Evolutionary conservation across 2,113 vertebrate genomes (phyloP).

Genomic region (Cephalopholis sonnerati): DNA sequence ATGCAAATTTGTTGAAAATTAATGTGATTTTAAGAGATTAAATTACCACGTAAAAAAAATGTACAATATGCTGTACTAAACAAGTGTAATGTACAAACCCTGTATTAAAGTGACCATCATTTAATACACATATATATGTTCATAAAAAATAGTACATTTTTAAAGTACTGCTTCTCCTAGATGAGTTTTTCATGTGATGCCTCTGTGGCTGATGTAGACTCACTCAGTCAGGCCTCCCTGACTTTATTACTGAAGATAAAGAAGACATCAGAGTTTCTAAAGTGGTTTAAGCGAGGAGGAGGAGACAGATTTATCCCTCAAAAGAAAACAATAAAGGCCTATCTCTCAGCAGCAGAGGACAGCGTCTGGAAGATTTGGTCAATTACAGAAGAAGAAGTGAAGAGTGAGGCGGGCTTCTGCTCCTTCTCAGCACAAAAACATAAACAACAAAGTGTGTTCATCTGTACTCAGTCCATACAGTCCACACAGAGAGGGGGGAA

Average conservation of each 20-base stretch:
- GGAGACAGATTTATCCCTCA: slow-evolving; percentile 55
- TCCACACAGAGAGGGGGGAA: background rate
- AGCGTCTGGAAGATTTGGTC: slow-evolving; percentile 39
- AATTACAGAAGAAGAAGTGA: slow-evolving; percentile 42
- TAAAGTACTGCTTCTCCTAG: no score
- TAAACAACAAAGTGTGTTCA: slow-evolving; percentile 3
- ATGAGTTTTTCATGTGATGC: no score
- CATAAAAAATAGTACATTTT: no score
- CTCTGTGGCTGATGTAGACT: background rate
- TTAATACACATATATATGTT: no score
- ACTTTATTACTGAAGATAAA: slow-evolving; percentile 49
- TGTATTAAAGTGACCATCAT: background rate
- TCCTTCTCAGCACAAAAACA: slow-evolving; percentile 30
- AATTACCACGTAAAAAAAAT: no score
- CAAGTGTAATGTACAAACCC: background rate
- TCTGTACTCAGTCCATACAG: background rate
- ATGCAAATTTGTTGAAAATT: background rate
- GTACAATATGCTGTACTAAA: no score
- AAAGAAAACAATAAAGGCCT: slow-evolving; percentile 59
- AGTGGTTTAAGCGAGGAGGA: slow-evolving; percentile 26
- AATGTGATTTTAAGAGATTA: background rate
- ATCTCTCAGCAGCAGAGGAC: slow-evolving; percentile 45
- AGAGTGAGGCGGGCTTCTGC: background rate
- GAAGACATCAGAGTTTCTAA: slow-evolving; percentile 52
- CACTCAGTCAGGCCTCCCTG: slow-evolving; percentile 10